These are phyloP conservation scores for Octodonta nipae DNA, from an alignment of 2,888 invertebrate genomes.

Conservation along the genomic window DNA sequence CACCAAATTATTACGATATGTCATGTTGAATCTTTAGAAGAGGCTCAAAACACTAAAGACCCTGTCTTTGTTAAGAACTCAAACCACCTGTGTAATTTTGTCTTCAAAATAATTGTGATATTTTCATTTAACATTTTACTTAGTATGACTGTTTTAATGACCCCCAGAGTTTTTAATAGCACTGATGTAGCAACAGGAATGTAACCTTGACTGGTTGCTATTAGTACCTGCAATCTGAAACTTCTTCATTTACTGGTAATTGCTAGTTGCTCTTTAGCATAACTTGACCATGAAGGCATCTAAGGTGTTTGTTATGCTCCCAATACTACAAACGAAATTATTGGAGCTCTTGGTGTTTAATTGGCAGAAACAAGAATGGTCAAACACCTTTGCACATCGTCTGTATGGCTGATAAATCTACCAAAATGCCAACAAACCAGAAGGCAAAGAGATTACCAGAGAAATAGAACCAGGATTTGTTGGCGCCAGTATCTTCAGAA, in stretches of 20 bases:
- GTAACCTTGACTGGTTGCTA: slow-evolving; percentile 79
- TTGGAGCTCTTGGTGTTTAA: slow-evolving; percentile 55
- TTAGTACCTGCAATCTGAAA: slow-evolving; percentile 54
- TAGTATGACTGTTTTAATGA: slow-evolving; percentile 58
- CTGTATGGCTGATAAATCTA: slow-evolving; percentile 69
- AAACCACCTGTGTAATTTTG: slow-evolving; percentile 54
- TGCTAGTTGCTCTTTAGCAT: slow-evolving; percentile 51
- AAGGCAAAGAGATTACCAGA: slow-evolving; percentile 33
- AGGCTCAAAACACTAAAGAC: slow-evolving; percentile 57
- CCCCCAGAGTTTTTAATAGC: slow-evolving; percentile 53
- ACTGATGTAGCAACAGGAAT: slow-evolving; percentile 56
- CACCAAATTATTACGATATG: slow-evolving; percentile 66
- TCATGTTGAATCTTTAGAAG: slow-evolving; percentile 44
- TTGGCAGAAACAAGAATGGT: slow-evolving; percentile 65
- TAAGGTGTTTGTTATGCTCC: slow-evolving; percentile 84
- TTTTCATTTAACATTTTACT: slow-evolving; percentile 55
- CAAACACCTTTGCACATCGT: slow-evolving; percentile 78
- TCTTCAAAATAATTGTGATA: slow-evolving; percentile 68
- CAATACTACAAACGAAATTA: slow-evolving; percentile 67
- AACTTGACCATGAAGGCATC: slow-evolving; percentile 61
- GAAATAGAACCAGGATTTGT: slow-evolving; percentile 47
- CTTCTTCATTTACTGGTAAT: slow-evolving; percentile 53
- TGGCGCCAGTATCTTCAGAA: slow-evolving; percentile 57
- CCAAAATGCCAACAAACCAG: slow-evolving; percentile 70
- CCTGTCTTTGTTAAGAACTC: slow-evolving; percentile 59